Base-by-base conservation (phyloP, 2,113 vertebrate genomes). In the Calonectris borealis region DNA sequence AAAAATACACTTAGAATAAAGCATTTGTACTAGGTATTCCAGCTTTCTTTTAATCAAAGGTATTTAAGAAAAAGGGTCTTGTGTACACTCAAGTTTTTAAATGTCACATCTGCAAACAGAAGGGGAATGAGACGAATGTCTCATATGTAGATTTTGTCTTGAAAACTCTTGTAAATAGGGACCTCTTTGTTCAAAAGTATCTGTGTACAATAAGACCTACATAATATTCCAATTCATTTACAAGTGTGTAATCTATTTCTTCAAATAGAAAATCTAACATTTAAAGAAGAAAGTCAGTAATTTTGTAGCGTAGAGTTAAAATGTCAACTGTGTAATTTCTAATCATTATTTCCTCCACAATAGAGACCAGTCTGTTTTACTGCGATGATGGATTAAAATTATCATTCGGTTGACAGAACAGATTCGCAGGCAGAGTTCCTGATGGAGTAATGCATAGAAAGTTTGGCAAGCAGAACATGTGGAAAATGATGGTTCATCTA, bases 251-350 rank as follows among this genome's bases (percentile, higher is more conserved):
- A 94, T 76, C 92, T 66, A 46, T 66, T 61, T 38, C 95, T 80
- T 94, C 80, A 80, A 89, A 89, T 4, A 90, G 79, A 92, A 95
- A 97, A 87, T 69, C 51, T 81, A 95, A 90, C 68, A 44, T 83
- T 91, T 20, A 55, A 92, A 92, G 44, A 42, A 72, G 83, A 44
- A 70, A 86, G 60, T 54, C 75, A 34, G 58, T 62, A 58, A 89
- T 84, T 95, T 85, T 32, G 46, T 36, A 70, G 72, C 22, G 3
- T 20, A 36, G 84, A 81, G 82, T 88, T 87, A 38, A 91, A 96
- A 96, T 92, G 93, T 93, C 89, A 97, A 42, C 73, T 79, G 64
- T 75, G 69, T 55, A 93, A 96, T 93, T 94, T 91, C 88, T 69
- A 75, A 81, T 76, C 70, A 69, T 60, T 87, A 89, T 86, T 93